Conservation (phyloP, 2,888 invertebrate genomes). For the Eristalinus sepulchralis region DNA sequence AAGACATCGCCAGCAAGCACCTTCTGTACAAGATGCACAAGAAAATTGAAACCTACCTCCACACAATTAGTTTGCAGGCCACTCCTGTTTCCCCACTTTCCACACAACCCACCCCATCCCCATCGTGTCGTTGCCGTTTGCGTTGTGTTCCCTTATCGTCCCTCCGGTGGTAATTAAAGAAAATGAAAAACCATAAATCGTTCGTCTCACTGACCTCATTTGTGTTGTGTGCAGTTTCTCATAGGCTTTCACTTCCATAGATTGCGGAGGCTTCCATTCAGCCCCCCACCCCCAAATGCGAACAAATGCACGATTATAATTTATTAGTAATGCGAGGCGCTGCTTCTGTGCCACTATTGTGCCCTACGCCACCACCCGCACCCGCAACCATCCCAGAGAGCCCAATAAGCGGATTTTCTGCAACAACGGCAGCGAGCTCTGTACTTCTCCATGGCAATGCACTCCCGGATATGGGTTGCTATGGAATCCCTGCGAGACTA, state of each 20-base stretch:
- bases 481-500: constrained; percentile 27
- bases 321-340: constrained; percentile 61
- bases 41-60: neutral
- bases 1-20: neutral
- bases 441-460: neutral
- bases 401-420: constrained; percentile 56
- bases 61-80: neutral
- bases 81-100: too few species aligned
- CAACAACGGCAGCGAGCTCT: constrained; percentile 44
- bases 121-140: neutral
- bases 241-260: constrained; percentile 5
- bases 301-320: constrained; percentile 62
- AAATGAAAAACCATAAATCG: constrained; percentile 70
- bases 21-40: neutral
- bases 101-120: neutral
- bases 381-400: neutral
- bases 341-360: neutral
- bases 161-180: constrained; percentile 59
- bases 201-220: constrained; percentile 59
- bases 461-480: constrained; percentile 5
- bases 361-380: neutral
- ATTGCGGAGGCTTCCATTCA: constrained; percentile 31
- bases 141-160: constrained; percentile 45
- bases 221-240: constrained; percentile 20
- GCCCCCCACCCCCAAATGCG: constrained; percentile 25